These are phyloP conservation scores for Sebastes reedi DNA, from an alignment of 2,797 vertebrate genomes.

Conservation along the genomic window DNA sequence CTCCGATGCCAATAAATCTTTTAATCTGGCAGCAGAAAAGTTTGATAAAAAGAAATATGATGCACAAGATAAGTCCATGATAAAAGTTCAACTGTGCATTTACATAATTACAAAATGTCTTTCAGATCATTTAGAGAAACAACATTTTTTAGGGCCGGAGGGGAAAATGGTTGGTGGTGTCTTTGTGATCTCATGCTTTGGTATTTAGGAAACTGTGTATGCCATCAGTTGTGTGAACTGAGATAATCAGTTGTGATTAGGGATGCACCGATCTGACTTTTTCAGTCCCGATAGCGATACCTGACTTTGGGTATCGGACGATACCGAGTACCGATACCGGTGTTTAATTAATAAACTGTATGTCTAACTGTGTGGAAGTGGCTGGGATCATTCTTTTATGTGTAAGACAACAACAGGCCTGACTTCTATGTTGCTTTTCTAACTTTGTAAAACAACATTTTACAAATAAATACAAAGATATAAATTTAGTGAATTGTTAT, in stretches of 20 bases:
- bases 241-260: not conserved
- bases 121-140: not conserved
- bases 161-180: not conserved
- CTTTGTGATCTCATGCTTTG: constrained; percentile 46
- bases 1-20: not conserved
- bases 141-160: not conserved
- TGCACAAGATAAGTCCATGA: constrained; percentile 7
- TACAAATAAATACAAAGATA: no score
- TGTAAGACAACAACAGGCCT: no score
- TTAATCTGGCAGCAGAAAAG: not conserved
- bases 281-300: no score
- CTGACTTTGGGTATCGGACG: no score
- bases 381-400: no score
- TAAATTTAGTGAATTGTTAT: no score
- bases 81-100: not conserved
- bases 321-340: no score
- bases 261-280: not conserved
- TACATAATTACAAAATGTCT: constrained; percentile 4
- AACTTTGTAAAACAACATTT: no score
- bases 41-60: not conserved
- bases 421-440: no score
- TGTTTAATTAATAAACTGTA: no score
- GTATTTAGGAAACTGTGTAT: constrained; percentile 19
- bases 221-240: constrained; percentile 12
- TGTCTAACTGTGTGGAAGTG: no score